Evolutionary conservation across 1,140 invertebrate genomes (phyloP).

Genomic region (Lithobius niger): DNA sequence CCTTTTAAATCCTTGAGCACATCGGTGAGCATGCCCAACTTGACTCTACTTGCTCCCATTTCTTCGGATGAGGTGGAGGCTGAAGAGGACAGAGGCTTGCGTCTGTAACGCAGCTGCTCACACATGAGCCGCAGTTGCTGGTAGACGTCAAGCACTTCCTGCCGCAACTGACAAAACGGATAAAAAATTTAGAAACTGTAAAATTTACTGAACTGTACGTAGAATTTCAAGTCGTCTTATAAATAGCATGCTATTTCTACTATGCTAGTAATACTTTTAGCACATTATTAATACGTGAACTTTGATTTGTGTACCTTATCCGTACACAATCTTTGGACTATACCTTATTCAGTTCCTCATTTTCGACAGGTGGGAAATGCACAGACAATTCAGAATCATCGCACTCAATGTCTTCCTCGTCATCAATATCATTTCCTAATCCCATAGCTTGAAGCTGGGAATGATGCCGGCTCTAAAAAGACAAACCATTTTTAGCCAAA

Average conservation of each 20-base stretch:
- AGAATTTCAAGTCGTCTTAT: too few relatives aligned
- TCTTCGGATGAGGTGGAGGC: slow-evolving; percentile 19
- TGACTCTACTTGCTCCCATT: slow-evolving; percentile 39
- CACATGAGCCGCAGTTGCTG: slow-evolving; percentile 33
- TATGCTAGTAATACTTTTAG: too few relatives aligned
- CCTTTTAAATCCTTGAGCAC: slow-evolving; percentile 32
- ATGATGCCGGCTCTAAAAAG: too few relatives aligned
- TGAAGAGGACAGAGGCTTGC: slow-evolving; percentile 16
- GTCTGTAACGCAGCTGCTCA: slow-evolving; percentile 28
- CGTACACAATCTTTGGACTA: too few relatives aligned
- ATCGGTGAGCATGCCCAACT: slow-evolving; percentile 31
- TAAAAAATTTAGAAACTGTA: too few relatives aligned
- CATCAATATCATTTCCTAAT: slow-evolving; percentile 17
- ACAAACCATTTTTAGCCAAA: too few relatives aligned
- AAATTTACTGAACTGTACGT: too few relatives aligned
- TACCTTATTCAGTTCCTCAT: slow-evolving; percentile 10
- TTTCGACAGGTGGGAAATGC: slow-evolving; percentile 17
- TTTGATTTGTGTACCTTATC: too few relatives aligned
- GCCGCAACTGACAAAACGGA: slow-evolving; percentile 33
- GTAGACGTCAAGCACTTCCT: slow-evolving; percentile 36
- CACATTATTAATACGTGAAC: too few relatives aligned
- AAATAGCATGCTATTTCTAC: too few relatives aligned
- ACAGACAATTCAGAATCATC: slow-evolving; percentile 21
- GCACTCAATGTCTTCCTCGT: slow-evolving; percentile 31
- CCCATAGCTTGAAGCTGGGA: too few relatives aligned